Percentiles rank a stretch among this genome's conserved stretches.
These are phyloP conservation scores for Gymnorhina tibicen DNA, from an alignment of 2,113 vertebrate species.

Conservation along the genomic window DNA sequence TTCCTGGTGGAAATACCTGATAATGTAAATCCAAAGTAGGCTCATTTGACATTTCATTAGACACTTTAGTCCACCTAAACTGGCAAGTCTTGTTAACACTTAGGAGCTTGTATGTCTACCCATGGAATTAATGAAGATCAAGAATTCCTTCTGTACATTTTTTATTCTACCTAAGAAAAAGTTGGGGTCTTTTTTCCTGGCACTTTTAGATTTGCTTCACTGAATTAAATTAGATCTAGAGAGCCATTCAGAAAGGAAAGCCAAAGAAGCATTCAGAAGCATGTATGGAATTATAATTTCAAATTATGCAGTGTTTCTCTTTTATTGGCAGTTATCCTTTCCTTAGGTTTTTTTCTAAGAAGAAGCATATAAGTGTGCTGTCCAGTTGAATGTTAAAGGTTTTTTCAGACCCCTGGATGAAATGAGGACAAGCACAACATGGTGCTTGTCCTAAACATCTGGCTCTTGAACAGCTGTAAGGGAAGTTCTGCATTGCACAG, in stretches of 20 bases:
- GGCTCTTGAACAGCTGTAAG: background rate
- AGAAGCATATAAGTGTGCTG: background rate
- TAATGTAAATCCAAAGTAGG: background rate
- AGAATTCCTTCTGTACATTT: background rate
- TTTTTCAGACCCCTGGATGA: background rate
- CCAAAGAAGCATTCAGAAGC: background rate
- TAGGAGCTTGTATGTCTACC: background rate
- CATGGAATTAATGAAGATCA: background rate
- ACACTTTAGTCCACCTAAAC: background rate
- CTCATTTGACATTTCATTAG: background rate
- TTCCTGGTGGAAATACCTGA: background rate
- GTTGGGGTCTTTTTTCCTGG: background rate
- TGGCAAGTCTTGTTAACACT: background rate
- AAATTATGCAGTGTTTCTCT: background rate
- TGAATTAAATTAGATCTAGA: conserved; percentile 11
- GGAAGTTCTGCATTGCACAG: background rate
- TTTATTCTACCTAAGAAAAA: background rate
- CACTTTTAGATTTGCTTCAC: background rate
- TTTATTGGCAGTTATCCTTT: background rate
- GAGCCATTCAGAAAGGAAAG: background rate
- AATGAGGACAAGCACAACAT: background rate
- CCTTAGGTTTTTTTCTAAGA: background rate
- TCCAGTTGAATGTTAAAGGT: background rate
- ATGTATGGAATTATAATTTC: background rate
- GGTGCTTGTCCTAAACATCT: background rate